These are phyloP conservation scores for Hermodice carunculata DNA, from an alignment of 2,888 invertebrate genomes.

Conservation along the genomic window DNA sequence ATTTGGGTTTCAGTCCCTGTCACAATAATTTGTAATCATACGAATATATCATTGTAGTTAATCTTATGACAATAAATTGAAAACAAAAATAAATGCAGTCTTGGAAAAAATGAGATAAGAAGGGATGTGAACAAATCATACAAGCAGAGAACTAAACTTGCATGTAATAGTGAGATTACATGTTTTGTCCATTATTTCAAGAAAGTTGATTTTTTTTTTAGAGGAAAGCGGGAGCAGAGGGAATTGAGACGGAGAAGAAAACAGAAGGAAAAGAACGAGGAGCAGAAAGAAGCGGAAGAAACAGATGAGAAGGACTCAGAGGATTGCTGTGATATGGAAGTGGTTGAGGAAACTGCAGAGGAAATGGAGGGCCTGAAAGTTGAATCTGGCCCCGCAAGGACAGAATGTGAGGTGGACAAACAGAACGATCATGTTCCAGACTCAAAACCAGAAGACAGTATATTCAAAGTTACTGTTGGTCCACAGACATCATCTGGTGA, in stretches of 20 bases:
- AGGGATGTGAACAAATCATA: too few relatives aligned
- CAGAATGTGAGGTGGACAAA: not conserved
- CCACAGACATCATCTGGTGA: constrained; percentile 5
- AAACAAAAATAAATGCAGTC: too few relatives aligned
- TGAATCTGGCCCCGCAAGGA: not conserved
- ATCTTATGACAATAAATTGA: too few relatives aligned
- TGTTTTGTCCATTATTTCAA: too few relatives aligned
- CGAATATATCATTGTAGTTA: too few relatives aligned
- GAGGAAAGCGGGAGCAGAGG: constrained; percentile 56
- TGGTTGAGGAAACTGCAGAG: constrained; percentile 12
- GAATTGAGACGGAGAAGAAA: constrained; percentile 58
- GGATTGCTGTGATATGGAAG: constrained; percentile 3
- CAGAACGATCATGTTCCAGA: not conserved
- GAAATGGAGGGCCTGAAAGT: constrained; percentile 23
- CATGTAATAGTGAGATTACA: too few relatives aligned
- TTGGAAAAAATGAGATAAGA: too few relatives aligned
- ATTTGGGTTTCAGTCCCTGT: too few relatives aligned
- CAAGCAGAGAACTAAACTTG: too few relatives aligned
- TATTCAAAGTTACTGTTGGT: constrained; percentile 34
- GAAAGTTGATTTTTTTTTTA: constrained; percentile 25
- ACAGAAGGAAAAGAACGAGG: constrained; percentile 46
- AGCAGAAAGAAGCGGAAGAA: constrained; percentile 42
- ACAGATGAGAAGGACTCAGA: constrained; percentile 9
- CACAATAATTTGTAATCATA: too few relatives aligned
- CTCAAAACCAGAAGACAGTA: constrained; percentile 32